Evolutionary conservation across 2,797 vertebrate genomes (phyloP), one percentile per base, ranked within the genome.

Genomic region (Eutrigla gurnardus): DNA sequence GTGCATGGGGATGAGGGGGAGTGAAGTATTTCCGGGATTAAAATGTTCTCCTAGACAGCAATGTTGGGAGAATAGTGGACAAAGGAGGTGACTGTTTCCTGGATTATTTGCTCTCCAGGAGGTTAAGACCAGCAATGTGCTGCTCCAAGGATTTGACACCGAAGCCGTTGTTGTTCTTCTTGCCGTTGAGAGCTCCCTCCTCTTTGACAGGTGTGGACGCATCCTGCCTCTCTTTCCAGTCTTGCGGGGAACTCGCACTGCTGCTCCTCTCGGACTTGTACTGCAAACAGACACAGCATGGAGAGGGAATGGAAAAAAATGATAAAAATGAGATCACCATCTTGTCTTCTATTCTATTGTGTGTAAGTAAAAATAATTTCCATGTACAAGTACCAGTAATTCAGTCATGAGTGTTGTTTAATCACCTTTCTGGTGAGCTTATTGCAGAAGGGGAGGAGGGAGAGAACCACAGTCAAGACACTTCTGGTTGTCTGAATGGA

Each of bases 401-500:
- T 66, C 0, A 68, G n/a, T 55, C n/a, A 37, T 18, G 10, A n/a
- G 42, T 49, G 39, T 32, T 18, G 33, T 54, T 80, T 15, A 66
- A 1, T 84, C 65, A 91, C 98, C 96, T 98, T 98, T 90, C 92
- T 95, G 86, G 95, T 87, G 80, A 98, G 92, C 85, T 94, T 97
- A 91, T 92, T 96, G 89, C 96, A 97, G 73, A 96, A 85, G 0
- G 97, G 96, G 64, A 98, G 95, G 63, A 99, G 92, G 0, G 94
- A 95, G 25, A 95, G 88, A 67, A 98, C 84, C 6, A 96, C 88
- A 39, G 94, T 93, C 95, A 99, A 92, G 75, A 97, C 82, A 4
- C 92, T 92, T 89, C 94, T 96, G 68, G 96, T 95, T 88, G 96
- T 96, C 81, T 96, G 96, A 91, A 99, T 96, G 81, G 95, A 97